A percentile compares a stretch with the other conserved stretches of the same genome.
phyloP scores from a whole-genome alignment of 2,888 invertebrate species.

The Acrocyrtus sp. region DNA sequence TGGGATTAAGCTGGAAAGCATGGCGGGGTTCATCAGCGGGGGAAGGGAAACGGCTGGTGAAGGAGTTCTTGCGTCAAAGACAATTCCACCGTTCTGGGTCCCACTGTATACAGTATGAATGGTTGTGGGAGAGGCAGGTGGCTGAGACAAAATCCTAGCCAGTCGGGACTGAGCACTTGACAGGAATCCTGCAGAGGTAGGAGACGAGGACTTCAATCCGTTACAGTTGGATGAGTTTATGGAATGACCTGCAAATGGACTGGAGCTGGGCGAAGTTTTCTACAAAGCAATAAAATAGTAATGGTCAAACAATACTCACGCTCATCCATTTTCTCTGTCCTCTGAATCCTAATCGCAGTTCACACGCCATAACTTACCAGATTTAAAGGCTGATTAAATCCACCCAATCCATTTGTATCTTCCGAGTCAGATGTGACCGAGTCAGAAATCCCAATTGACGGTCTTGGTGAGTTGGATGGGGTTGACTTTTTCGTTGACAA shows the following conservation, averaged over 20 bases:
- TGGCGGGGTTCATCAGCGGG: slow-evolving; percentile 59
- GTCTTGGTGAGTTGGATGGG: slow-evolving; percentile 72
- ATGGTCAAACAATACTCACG: neutral
- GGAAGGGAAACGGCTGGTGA: slow-evolving; percentile 64
- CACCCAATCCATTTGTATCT: slow-evolving; percentile 65
- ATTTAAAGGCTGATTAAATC: slow-evolving; percentile 62
- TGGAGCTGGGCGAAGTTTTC: slow-evolving; percentile 61
- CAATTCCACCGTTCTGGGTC: slow-evolving; percentile 43
- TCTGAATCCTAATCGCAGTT: neutral
- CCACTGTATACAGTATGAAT: slow-evolving; percentile 48
- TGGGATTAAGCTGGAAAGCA: slow-evolving; percentile 59
- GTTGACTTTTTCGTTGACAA: slow-evolving; percentile 81
- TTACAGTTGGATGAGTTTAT: slow-evolving; percentile 49
- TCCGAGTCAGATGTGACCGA: slow-evolving; percentile 72
- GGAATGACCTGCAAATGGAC: slow-evolving; percentile 58
- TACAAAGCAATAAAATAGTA: slow-evolving; percentile 22
- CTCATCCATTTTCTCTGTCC: neutral
- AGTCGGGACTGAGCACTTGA: slow-evolving; percentile 64
- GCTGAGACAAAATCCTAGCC: slow-evolving; percentile 69
- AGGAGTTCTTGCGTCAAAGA: slow-evolving; percentile 56
- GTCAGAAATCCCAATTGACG: slow-evolving; percentile 66
- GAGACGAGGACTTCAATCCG: slow-evolving; percentile 46
- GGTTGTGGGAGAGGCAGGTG: slow-evolving; percentile 64
- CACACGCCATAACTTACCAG: slow-evolving; percentile 51
- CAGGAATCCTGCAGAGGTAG: slow-evolving; percentile 4